Evolutionary conservation across 1,140 invertebrate species (phyloP), one percentile per base, ranked within the genome.

Genomic region (Diachasma alloeum): DNA sequence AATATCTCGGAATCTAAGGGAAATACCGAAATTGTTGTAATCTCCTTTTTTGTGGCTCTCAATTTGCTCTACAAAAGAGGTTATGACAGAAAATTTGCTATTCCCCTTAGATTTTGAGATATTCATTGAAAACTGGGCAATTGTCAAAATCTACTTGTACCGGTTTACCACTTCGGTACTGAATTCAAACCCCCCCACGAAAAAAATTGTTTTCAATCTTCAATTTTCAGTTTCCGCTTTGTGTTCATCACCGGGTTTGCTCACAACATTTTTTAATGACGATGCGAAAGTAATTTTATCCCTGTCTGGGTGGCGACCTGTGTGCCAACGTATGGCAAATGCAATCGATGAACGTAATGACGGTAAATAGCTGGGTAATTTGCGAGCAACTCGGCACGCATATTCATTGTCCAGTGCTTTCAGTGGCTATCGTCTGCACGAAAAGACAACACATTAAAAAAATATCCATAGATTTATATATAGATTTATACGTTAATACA

Each of bases 321-420:
- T 53, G 44, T 31, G 70, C 26, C 44, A 42, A 44, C 44, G 59
- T 31, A 70, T 36, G 44, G 53, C 44, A 76, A 74, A 66, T 39
- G 63, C 66, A 76, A 75, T 75, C 77, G 77, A 78, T 78, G 74
- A 74, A 74, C 72, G 76, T 78, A 71, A 72, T 75, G 63, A 67
- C 67, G 53, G 39, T 44, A 72, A 79, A 79, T 76, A 73, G 72
- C 70, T 73, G 17, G 74, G 74, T 48, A 79, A 79, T 79, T 79
- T 79, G 74, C 68, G 63, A 68, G 42, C 24, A 46, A 75, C 73
- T 67, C 59, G 22, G 67, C 63, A 68, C 73, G 59, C 44, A 69
- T 66, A 48, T 17, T 48, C 42, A 44, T 68, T 19, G 63, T 68
- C 59, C 59, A 17, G 63, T 39, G 6, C 2, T 56, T 56, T 9